phyloP scores from a whole-genome alignment of 2,113 vertebrate genomes.

The Strix aluco region DNA sequence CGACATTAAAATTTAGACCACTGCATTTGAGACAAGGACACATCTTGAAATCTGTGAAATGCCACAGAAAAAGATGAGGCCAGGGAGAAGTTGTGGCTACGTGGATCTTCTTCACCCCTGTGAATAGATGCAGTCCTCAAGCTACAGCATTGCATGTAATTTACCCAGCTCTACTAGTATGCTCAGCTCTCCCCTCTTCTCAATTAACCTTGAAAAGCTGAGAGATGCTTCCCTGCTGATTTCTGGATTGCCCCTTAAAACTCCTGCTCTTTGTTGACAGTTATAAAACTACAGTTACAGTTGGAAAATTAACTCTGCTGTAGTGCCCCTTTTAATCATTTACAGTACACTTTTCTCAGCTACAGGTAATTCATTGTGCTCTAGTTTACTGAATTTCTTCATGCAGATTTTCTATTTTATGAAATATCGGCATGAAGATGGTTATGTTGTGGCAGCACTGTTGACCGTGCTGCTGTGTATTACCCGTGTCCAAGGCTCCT shows the following conservation, averaged over 20 bases:
- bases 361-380: neutral
- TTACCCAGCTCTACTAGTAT: neutral
- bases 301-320: constrained; percentile 37
- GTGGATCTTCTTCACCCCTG: neutral
- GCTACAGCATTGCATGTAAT: neutral
- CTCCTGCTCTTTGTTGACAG: constrained; percentile 55
- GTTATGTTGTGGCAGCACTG: neutral
- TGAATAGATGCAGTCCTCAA: constrained; percentile 37
- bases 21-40: neutral
- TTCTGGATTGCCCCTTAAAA: constrained; percentile 66
- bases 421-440: neutral
- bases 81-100: neutral
- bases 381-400: neutral
- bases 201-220: constrained; percentile 71
- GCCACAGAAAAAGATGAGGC: neutral
- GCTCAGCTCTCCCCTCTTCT: constrained; percentile 21
- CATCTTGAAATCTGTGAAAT: constrained; percentile 21
- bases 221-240: constrained; percentile 59
- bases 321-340: constrained; percentile 16
- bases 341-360: neutral
- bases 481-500: neutral
- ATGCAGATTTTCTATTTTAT: neutral
- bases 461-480: neutral
- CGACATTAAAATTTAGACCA: neutral
- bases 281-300: constrained; percentile 30